A percentile compares a stretch with the other conserved stretches of the same genome.
These are phyloP conservation scores for Catostylus mosaicus DNA, from an alignment of 30 jellyfish, hydroid and myxozoan species.

Conservation along the genomic window DNA sequence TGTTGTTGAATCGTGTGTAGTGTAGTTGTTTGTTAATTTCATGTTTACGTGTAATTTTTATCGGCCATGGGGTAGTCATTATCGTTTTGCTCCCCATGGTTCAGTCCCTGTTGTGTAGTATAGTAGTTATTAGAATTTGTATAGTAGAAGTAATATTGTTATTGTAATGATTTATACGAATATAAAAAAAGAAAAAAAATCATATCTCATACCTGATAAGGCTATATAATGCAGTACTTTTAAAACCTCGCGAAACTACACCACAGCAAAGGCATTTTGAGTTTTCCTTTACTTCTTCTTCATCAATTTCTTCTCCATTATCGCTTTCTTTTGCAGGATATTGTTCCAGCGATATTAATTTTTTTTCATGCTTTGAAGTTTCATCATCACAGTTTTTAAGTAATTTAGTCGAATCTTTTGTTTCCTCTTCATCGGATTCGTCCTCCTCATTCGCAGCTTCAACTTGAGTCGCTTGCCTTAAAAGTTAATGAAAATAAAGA, in stretches of 20 bases:
- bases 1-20: no score
- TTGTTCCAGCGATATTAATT: neutral
- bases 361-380: neutral
- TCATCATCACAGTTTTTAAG: neutral
- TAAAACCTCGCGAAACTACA: constrained; percentile 8
- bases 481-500: neutral
- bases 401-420: constrained; percentile 12
- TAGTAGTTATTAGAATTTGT: no score
- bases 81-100: no score
- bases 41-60: no score
- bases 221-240: constrained; percentile 23
- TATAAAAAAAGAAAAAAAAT: no score
- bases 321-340: neutral
- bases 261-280: constrained; percentile 33
- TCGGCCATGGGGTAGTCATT: no score
- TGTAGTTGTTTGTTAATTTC: no score
- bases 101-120: no score
- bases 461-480: neutral
- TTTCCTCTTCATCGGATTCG: constrained; percentile 19
- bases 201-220: constrained; percentile 25
- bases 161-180: no score
- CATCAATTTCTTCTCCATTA: neutral
- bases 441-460: constrained; percentile 7
- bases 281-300: constrained; percentile 2
- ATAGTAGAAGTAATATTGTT: no score